Evolutionary conservation across 2,888 invertebrate species (phyloP).

Genomic region (Muscina levida): DNA sequence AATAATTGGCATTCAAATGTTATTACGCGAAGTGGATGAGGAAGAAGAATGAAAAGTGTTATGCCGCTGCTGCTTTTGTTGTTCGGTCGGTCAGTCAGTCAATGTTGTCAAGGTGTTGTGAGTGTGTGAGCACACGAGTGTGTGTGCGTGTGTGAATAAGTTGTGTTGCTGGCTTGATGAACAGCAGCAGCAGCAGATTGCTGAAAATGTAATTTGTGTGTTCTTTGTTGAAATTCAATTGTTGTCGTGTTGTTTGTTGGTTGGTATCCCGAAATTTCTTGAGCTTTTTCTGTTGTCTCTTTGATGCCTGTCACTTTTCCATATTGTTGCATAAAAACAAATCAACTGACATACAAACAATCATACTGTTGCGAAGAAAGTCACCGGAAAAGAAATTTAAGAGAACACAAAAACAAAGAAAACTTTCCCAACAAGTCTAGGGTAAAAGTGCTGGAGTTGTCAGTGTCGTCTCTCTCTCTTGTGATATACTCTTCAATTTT

Average conservation of each 20-base stretch:
- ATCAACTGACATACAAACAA: too few relatives aligned
- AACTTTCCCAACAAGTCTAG: too few relatives aligned
- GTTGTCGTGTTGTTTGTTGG: constrained; percentile 10
- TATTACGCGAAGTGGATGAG: too few relatives aligned
- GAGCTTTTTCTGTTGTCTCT: not conserved
- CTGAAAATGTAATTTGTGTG: constrained; percentile 30
- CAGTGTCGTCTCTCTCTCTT: too few relatives aligned
- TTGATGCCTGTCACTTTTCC: constrained; percentile 13
- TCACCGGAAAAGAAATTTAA: too few relatives aligned
- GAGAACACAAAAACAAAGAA: too few relatives aligned
- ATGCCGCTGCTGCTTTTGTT: too few relatives aligned
- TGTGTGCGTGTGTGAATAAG: constrained; percentile 66
- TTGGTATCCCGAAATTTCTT: not conserved
- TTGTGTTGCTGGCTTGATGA: not conserved
- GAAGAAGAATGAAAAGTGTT: too few relatives aligned
- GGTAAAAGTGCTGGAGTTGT: too few relatives aligned
- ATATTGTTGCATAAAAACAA: constrained; percentile 45
- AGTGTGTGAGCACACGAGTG: not conserved
- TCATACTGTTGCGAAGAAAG: too few relatives aligned
- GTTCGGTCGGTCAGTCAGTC: constrained; percentile 5
- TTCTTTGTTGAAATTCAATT: constrained; percentile 9
- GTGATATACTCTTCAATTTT: too few relatives aligned
- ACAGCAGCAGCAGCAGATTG: not conserved
- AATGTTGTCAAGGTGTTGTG: constrained; percentile 57
- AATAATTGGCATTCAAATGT: constrained; percentile 36